Evolutionary conservation across 1,140 invertebrate species (phyloP).

Genomic region (Muscidifurax raptorellus): DNA sequence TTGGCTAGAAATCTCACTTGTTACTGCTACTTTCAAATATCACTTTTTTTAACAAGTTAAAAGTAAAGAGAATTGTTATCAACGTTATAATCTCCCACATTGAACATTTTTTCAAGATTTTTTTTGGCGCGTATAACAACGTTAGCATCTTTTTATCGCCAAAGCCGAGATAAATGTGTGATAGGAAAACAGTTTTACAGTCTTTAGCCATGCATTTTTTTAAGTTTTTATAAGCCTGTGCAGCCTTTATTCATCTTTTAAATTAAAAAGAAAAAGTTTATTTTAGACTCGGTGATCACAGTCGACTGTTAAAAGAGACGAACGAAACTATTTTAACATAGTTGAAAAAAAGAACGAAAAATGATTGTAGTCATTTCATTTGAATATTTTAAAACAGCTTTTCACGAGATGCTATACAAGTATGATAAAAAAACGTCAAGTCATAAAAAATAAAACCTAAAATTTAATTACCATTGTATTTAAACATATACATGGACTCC

Average conservation of each 20-base stretch:
- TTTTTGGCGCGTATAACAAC: neutral
- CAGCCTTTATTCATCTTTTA: slow-evolving; percentile 36
- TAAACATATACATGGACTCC: slow-evolving; percentile 11
- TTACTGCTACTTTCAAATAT: slow-evolving; percentile 18
- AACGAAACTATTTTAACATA: slow-evolving; percentile 9
- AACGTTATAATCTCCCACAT: neutral
- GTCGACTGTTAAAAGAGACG: slow-evolving; percentile 21
- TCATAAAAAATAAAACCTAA: slow-evolving; percentile 37
- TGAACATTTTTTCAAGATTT: slow-evolving; percentile 32
- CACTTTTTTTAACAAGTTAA: slow-evolving; percentile 28
- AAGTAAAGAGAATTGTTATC: slow-evolving; percentile 7
- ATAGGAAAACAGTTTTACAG: slow-evolving; percentile 10
- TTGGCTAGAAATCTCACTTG: slow-evolving; percentile 23
- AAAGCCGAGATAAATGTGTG: slow-evolving; percentile 54
- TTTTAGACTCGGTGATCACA: slow-evolving; percentile 25
- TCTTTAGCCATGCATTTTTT: slow-evolving; percentile 34
- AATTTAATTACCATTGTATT: slow-evolving; percentile 26
- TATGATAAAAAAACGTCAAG: slow-evolving; percentile 36
- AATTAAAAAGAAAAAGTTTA: slow-evolving; percentile 16
- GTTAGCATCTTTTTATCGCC: slow-evolving; percentile 21
- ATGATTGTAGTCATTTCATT: slow-evolving; percentile 42
- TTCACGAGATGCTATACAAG: neutral
- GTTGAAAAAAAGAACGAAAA: neutral
- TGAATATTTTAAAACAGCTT: neutral
- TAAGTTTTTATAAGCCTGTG: slow-evolving; percentile 24